Conservation (phyloP, 2,797 vertebrate genomes). For the Linurgus olivaceus region DNA sequence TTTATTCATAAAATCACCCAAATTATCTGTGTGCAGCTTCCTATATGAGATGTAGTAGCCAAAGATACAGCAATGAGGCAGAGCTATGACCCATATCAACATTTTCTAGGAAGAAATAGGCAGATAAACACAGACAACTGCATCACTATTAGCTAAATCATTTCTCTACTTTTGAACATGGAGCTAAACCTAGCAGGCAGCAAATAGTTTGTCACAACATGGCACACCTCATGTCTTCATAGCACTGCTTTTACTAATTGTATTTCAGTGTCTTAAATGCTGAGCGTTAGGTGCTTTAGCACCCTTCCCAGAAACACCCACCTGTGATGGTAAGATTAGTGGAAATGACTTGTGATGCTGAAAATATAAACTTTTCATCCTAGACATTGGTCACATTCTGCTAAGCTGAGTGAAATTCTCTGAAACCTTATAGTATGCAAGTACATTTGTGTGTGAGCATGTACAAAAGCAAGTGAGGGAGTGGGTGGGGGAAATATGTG, state of each 20-base stretch:
- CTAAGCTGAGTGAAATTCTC: constrained; percentile 48
- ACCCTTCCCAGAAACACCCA: constrained; percentile 52
- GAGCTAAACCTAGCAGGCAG: neutral
- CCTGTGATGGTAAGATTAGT: constrained; percentile 5
- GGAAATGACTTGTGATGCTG: constrained; percentile 50
- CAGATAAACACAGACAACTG: neutral
- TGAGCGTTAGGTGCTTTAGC: neutral
- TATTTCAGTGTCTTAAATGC: neutral
- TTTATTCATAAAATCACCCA: neutral
- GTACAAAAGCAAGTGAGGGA: constrained; percentile 6
- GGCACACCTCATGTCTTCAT: neutral
- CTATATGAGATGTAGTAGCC: neutral
- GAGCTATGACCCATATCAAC: neutral
- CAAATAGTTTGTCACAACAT: neutral
- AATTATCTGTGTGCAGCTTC: neutral
- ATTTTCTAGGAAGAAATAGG: neutral
- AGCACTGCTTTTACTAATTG: neutral
- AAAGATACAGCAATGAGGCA: neutral
- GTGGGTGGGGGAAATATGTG: constrained; percentile 64
- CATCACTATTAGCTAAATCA: neutral
- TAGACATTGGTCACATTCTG: constrained; percentile 51
- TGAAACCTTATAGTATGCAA: constrained; percentile 11
- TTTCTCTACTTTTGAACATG: neutral
- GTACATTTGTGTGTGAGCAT: neutral
- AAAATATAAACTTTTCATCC: constrained; percentile 56